Base-by-base conservation (phyloP, 2,797 vertebrate genomes). In the Mergus octosetaceus region DNA sequence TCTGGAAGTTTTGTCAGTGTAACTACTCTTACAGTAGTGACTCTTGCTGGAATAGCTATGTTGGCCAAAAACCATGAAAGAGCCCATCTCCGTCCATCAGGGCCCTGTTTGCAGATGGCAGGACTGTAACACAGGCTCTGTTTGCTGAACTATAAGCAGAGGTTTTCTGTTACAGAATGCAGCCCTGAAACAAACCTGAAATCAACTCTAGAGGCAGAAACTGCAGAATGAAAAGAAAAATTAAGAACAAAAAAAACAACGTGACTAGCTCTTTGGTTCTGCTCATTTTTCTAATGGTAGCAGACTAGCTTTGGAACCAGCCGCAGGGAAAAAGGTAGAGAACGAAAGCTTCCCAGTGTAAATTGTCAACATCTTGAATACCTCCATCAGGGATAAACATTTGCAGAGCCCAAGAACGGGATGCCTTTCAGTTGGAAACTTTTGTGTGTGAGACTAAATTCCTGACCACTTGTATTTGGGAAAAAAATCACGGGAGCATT, bases 81-180 rank as follows among this genome's bases (percentile, higher is more conserved):
- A 95, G 77, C 66, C 81, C 85, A 90, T 82, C 74, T 71, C 73
- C 86, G 85, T 68, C 87, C 76, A 25, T 79, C 61, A 1, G 1
- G 27, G 58, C 89, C 61, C 94, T 78, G 54, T 34, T 70, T 65
- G 79, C 85, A 91, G 79, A 92, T 69, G 79, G 39, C 62, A 6
- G 49, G 39, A 19, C 34, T 47, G 70, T 4, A 58, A 62, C 49
- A 34, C 45, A 54, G 73, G 65, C 91, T 87, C 85, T 80, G 53
- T n/a, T 84, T 80, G 76, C 65, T 84, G 32, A 88, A 34, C 70
- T 88, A 2, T 85, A 94, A 91, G 85, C 76, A 81, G 8, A 57
- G 76, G 87, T 81, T 93, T 91, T 85, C 85, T 81, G 20, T 86
- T 88, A 88, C 89, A 90, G 92, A 86, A 85, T 39, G 70, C 56